Evolutionary conservation across 2,113 vertebrate species (phyloP).

Genomic region (Phodopus roborovskii): DNA sequence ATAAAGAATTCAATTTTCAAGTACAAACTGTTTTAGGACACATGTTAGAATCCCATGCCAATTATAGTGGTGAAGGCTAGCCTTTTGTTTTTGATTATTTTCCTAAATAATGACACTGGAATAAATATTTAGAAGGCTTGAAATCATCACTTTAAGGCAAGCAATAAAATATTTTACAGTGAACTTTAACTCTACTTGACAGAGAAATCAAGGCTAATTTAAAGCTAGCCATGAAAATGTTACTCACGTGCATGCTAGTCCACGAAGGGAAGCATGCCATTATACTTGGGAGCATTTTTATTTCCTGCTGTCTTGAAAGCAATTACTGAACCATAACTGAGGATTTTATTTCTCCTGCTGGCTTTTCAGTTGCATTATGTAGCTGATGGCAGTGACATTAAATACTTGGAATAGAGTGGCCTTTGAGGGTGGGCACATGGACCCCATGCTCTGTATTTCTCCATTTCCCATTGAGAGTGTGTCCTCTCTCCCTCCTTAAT

Average conservation of each 20-base stretch:
- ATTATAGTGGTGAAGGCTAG: background rate
- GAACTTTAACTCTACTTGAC: conserved; percentile 34
- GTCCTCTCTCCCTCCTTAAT: background rate
- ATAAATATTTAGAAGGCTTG: conserved; percentile 6
- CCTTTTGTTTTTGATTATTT: background rate
- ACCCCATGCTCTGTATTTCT: background rate
- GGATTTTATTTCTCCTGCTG: background rate
- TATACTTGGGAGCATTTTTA: background rate
- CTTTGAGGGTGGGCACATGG: background rate
- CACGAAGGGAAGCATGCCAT: conserved; percentile 14
- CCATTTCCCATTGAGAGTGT: background rate
- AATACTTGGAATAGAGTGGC: background rate
- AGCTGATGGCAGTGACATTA: background rate
- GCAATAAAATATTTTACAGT: background rate
- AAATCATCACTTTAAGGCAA: background rate
- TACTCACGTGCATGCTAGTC: background rate
- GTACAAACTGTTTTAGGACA: background rate
- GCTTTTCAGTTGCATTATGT: background rate
- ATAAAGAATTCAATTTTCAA: conserved; percentile 19
- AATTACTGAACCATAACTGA: background rate
- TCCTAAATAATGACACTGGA: background rate
- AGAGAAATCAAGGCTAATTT: conserved; percentile 15
- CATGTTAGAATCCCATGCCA: background rate
- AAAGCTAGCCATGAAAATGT: background rate
- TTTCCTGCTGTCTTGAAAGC: conserved; percentile 29